Base-by-base conservation (phyloP, 2,797 vertebrate species). In the Parambassis ranga region DNA sequence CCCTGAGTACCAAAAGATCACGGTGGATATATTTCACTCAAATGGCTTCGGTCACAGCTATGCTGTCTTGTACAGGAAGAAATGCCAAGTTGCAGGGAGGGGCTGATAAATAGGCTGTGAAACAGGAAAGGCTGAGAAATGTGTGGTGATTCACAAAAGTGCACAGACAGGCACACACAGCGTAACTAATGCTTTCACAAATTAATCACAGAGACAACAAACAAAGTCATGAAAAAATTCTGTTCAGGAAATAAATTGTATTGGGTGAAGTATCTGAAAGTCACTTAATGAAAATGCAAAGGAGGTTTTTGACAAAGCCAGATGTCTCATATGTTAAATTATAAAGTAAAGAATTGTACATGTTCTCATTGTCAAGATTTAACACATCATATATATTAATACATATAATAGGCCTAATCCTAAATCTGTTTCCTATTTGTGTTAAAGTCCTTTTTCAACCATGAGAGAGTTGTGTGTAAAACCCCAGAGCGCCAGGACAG, bases 21-120 rank as follows among this genome's bases (percentile, higher is more conserved):
- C 11, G 28, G 57, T 52, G 71, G 86, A 82, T 85, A 69, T 84
- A 83, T 91, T 88, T 91, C 77, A 90, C 73, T 86, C 71, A 65
- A 70, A 87, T 71, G 67, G 65, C 77, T 79, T 83, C 47, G 20
- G 69, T 71, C 65, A 57, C 53, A 42, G 71, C 67, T 16, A 30
- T 59, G 69, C 53, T 72, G 53, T 68, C 27, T 72, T 71, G 42
- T 67, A 48, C 36, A 8, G 66, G 63, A 55, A 38, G 72, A 53
- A 39, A 37, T 20, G 60, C 56, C 20, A 50, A 55, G 61, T n/a
- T n/a, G 44, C 49, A n/a, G 42, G 65, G 68, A 67, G 59, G 20
- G 36, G 51, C 67, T 72, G 70, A 75, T 31, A 43, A 36, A 64
- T 58, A 24, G n/a, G 31, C 44, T 67, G 61, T 19, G 16, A 7